A percentile compares a stretch with the other conserved stretches of the same genome.
Conservation (phyloP, 2,888 invertebrate genomes). For the Pemphredon lugubris region DNA sequence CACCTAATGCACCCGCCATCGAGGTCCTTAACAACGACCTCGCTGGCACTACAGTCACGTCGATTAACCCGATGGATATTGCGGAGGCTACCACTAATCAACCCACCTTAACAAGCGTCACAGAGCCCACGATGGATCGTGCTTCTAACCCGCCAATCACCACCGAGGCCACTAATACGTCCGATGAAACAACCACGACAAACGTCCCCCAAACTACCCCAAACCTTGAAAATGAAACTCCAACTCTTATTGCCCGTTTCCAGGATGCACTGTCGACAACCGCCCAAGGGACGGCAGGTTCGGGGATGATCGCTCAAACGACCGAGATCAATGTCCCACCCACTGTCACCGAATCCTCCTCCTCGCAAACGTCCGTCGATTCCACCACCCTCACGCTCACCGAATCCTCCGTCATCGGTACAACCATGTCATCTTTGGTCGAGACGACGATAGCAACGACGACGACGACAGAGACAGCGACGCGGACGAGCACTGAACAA, state of each 20-base stretch:
- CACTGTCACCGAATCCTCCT: constrained; percentile 26
- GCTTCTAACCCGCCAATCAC: constrained; percentile 19
- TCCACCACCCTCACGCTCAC: constrained; percentile 26
- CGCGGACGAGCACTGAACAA: constrained; percentile 28
- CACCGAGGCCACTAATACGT: constrained; percentile 43
- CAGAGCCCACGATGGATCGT: constrained; percentile 23
- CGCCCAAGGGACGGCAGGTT: constrained; percentile 80
- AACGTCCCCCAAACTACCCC: constrained; percentile 62
- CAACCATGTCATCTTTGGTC: constrained; percentile 41
- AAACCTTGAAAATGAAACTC: constrained; percentile 67
- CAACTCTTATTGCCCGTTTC: constrained; percentile 79
- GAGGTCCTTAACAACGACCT: constrained; percentile 33
- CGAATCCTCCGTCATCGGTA: constrained; percentile 34
- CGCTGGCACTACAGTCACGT: constrained; percentile 36
- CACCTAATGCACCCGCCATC: constrained; percentile 9
- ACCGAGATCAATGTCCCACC: constrained; percentile 50
- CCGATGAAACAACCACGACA: constrained; percentile 48
- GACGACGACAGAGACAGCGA: constrained; percentile 34
- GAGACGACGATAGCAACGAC: constrained; percentile 38
- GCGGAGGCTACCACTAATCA: constrained; percentile 57
- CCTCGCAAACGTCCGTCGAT: no score
- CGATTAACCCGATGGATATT: constrained; percentile 34
- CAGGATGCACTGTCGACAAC: constrained; percentile 78
- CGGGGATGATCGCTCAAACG: constrained; percentile 67
- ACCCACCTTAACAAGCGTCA: constrained; percentile 50